Percentiles rank a stretch among this genome's conserved stretches.
phyloP scores from a whole-genome alignment of 2,797 vertebrate genomes.

The Phaenicophaeus curvirostris region DNA sequence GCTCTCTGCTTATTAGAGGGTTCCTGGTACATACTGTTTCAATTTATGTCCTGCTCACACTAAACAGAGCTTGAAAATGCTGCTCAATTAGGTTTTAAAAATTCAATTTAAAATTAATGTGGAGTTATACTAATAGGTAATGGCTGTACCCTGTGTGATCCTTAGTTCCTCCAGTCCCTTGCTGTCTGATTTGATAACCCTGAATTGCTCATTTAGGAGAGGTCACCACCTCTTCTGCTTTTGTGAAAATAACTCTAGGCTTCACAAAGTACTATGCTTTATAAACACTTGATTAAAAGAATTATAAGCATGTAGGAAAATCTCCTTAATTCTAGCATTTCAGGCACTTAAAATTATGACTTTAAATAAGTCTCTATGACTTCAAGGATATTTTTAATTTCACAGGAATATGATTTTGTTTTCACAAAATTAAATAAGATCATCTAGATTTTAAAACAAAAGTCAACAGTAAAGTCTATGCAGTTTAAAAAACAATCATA shows the following conservation, averaged over 20 bases:
- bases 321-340: not conserved
- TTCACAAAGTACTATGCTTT: not conserved
- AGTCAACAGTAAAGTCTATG: not conserved
- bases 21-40: slow-evolving; percentile 55
- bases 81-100: slow-evolving; percentile 71
- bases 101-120: slow-evolving; percentile 70
- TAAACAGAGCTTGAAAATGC: slow-evolving; percentile 64
- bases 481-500: not conserved
- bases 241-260: slow-evolving; percentile 22
- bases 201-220: slow-evolving; percentile 49
- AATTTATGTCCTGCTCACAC: slow-evolving; percentile 67
- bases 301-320: not conserved
- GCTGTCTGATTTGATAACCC: slow-evolving; percentile 69
- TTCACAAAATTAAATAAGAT: not conserved
- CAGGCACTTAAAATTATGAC: not conserved
- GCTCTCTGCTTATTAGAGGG: slow-evolving; percentile 49
- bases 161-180: slow-evolving; percentile 34
- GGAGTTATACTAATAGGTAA: slow-evolving; percentile 66
- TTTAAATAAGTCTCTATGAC: not conserved
- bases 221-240: slow-evolving; percentile 40
- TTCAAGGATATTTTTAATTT: slow-evolving; percentile 16
- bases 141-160: slow-evolving; percentile 33
- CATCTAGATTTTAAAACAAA: not conserved
- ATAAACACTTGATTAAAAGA: slow-evolving; percentile 42
- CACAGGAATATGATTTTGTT: not conserved